A percentile compares a stretch with the other conserved stretches of the same genome.
Conservation (phyloP, 2,113 vertebrate species). For the Paradoxurus hermaphroditus region DNA sequence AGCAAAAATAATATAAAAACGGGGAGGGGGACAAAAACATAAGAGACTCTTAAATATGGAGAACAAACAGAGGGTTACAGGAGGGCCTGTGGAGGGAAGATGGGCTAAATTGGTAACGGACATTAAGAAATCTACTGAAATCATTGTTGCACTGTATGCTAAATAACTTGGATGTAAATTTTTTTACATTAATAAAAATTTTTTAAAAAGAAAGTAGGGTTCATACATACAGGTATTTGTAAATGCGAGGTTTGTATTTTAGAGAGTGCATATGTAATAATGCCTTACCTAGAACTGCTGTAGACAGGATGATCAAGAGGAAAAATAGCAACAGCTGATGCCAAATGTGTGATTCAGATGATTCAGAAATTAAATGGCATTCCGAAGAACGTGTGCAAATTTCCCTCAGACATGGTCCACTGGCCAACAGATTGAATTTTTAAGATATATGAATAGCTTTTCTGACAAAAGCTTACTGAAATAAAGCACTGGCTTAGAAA, state of each 20-base stretch:
- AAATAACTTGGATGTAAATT: no score
- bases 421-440: neutral
- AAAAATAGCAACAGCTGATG: neutral
- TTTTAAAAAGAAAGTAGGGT: neutral
- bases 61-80: no score
- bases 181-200: no score
- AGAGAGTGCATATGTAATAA: neutral
- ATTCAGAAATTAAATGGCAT: neutral
- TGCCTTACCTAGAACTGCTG: neutral
- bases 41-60: no score
- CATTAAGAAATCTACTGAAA: no score
- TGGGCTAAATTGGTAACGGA: no score
- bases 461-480: constrained; percentile 13
- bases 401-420: neutral
- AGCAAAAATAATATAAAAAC: no score
- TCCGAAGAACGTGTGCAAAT: neutral
- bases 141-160: no score
- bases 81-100: no score
- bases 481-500: neutral
- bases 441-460: constrained; percentile 13
- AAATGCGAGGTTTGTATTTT: neutral
- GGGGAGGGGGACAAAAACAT: no score
- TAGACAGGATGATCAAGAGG: neutral
- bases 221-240: neutral
- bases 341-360: neutral